Evolutionary conservation across 2,113 vertebrate species (phyloP).

Genomic region (Neogobius melanostomus): DNA sequence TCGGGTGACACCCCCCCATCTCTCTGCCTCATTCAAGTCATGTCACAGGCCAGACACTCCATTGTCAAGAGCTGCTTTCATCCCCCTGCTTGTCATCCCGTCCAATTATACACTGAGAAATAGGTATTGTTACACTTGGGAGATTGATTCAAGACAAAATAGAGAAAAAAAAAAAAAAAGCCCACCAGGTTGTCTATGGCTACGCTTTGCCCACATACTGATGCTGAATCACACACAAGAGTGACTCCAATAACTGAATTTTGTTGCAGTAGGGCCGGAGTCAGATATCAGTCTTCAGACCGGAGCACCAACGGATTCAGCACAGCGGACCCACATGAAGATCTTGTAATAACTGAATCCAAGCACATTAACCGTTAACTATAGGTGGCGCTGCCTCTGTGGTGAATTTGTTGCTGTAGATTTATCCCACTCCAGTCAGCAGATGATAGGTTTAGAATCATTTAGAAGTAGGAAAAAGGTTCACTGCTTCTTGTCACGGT

Average conservation of each 20-base stretch:
- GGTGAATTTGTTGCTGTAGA: no score
- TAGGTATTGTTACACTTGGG: constrained; percentile 80
- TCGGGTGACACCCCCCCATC: constrained; percentile 32
- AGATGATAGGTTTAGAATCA: constrained; percentile 50
- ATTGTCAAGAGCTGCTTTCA: constrained; percentile 81
- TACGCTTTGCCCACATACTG: constrained; percentile 40
- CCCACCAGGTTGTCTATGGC: constrained; percentile 63
- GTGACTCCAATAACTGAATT: constrained; percentile 57
- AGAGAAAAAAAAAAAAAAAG: constrained; percentile 71
- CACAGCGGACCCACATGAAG: no score
- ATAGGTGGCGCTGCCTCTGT: no score
- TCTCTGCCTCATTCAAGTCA: constrained; percentile 80
- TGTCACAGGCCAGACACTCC: constrained; percentile 80
- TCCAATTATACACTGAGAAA: constrained; percentile 83
- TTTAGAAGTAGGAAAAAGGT: constrained; percentile 48
- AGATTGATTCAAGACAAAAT: constrained; percentile 81
- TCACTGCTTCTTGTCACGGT: constrained; percentile 38
- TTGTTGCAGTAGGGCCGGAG: constrained; percentile 47
- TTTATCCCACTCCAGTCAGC: constrained; percentile 19
- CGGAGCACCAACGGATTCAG: no score
- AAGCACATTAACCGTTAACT: no score
- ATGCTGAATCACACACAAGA: constrained; percentile 61
- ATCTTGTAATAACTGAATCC: no score
- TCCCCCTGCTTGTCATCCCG: constrained; percentile 79
- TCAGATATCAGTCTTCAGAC: no score